Evolutionary conservation across 2,797 vertebrate genomes (phyloP).

Genomic region (Paguma larvata): DNA sequence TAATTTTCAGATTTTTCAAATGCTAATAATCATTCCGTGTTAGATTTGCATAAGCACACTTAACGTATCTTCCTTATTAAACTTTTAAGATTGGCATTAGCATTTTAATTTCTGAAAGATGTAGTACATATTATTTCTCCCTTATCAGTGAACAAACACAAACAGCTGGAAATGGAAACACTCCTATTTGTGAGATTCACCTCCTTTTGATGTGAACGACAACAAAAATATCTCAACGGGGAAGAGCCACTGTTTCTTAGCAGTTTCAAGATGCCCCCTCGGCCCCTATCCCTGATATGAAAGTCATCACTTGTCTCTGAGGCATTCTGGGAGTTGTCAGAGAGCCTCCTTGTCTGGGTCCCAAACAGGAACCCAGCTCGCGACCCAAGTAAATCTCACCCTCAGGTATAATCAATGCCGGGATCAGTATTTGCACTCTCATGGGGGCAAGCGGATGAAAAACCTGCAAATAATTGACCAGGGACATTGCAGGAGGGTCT

Average conservation of each 20-base stretch:
- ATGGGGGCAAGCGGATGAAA: neutral
- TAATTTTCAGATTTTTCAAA: constrained; percentile 84
- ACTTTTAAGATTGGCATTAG: constrained; percentile 82
- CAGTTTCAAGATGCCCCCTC: neutral
- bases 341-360: neutral
- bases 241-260: neutral
- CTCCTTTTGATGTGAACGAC: neutral
- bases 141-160: constrained; percentile 84
- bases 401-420: neutral
- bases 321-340: neutral
- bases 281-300: neutral
- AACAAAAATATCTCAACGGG: neutral
- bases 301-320: neutral
- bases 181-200: neutral
- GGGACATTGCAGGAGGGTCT: neutral
- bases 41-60: constrained; percentile 81
- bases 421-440: neutral
- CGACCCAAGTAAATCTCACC: neutral
- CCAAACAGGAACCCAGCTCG: neutral
- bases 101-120: constrained; percentile 86
- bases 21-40: constrained; percentile 81
- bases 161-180: constrained; percentile 80
- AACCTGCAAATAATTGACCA: neutral
- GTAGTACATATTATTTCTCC: constrained; percentile 80
- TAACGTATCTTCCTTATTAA: constrained; percentile 84